These are phyloP conservation scores for Xiphydria camelus DNA, from an alignment of 2,888 invertebrate species.

Conservation along the genomic window DNA sequence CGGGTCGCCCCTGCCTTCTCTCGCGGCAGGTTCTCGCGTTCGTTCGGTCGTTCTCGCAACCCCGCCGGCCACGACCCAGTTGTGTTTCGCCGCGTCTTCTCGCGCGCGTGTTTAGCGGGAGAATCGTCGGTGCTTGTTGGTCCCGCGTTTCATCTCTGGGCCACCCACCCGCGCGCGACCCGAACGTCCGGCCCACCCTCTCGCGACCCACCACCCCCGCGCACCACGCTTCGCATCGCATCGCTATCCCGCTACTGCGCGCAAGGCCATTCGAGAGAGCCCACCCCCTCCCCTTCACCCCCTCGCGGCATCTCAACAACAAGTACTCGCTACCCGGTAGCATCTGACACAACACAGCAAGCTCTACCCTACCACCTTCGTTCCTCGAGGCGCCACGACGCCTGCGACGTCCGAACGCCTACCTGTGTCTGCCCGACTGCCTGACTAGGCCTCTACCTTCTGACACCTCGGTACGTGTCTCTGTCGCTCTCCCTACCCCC, in stretches of 20 bases:
- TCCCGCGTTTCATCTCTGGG: too few species aligned
- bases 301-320: conserved; percentile 51
- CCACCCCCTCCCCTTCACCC: conserved; percentile 24
- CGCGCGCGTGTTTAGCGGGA: conserved; percentile 7
- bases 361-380: conserved; percentile 40
- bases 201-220: conserved; percentile 9
- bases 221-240: conserved; percentile 19
- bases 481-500: not conserved
- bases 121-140: too few species aligned
- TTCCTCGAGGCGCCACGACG: conserved; percentile 2
- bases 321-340: conserved; percentile 53
- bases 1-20: conserved; percentile 8
- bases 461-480: too few species aligned
- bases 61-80: conserved; percentile 36
- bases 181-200: conserved; percentile 12
- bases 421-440: not conserved
- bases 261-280: conserved; percentile 45
- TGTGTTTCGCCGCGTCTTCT: conserved; percentile 35
- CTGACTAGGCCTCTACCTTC: not conserved
- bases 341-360: conserved; percentile 56
- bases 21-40: conserved; percentile 2
- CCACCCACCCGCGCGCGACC: too few species aligned
- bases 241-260: conserved; percentile 39
- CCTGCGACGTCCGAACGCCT: not conserved
- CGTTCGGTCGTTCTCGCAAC: conserved; percentile 1